Base-by-base conservation (phyloP, 1,140 invertebrate genomes). In the Cydia splendana region DNA sequence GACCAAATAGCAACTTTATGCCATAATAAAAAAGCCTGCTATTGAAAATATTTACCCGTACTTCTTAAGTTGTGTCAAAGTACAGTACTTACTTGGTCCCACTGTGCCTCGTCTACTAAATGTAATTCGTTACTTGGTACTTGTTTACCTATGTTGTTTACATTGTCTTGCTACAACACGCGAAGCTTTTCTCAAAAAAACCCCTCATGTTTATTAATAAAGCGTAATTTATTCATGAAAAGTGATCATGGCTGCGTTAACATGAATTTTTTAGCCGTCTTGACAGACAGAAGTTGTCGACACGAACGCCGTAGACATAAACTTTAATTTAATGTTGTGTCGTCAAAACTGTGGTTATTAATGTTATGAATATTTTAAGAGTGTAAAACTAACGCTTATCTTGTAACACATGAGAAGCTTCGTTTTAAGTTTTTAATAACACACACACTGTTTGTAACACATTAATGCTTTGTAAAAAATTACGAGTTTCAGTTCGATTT, bases 161-260 rank as follows among this genome's bases (percentile, higher is more conserved):
- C 6, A 42, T 71, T 71, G 45, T 45, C 38, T 71, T 42, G 65
- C 65, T 15, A 30, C 65, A 24, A 62, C 65, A 67, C 65, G 38
- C 67, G 45, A 42, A 71, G 67, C 34, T 71, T 67, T 71, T 71
- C 67, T 71, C 67, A 71, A 45, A 71, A 42, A 71, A 45, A 45
- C 6, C 6, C 65, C 67, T 71, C 67, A 71, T 71, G 67, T 71
- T 71, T 71, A 71, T 71, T 71, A 71, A 71, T 71, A 71, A 38
- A 18, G 67, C 34, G 18, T 71, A 71, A 71, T 71, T 71, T 71
- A 71, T 71, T 71, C 67, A 71, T 71, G 67, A 42, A 71, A 71
- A 71, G 67, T 71, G 67, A 71, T 71, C 67, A 71, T 71, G 67
- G 57, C 38, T 4, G 34, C 42, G 67, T 42, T 71, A 71, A 71